phyloP scores from a whole-genome alignment of 2,113 vertebrate species.

The Delphinus delphis region DNA sequence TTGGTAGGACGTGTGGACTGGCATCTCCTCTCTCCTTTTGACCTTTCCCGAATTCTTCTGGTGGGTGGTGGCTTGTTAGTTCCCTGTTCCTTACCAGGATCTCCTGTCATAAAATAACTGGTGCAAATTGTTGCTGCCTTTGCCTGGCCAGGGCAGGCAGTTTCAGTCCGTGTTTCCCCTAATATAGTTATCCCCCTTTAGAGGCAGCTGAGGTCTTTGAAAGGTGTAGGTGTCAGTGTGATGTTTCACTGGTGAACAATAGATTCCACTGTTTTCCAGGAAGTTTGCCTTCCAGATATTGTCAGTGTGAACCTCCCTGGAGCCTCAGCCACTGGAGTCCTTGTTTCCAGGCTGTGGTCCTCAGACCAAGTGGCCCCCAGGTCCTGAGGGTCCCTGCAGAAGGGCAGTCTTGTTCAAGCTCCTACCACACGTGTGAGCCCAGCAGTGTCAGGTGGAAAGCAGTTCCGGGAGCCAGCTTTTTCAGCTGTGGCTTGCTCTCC shows the following conservation, averaged over 20 bases:
- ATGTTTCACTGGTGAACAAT: neutral
- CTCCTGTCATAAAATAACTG: no score
- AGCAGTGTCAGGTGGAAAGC: neutral
- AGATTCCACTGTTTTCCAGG: conserved; percentile 56
- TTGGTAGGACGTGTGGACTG: no score
- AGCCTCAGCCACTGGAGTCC: conserved; percentile 41
- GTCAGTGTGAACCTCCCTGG: conserved; percentile 58
- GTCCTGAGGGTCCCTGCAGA: conserved; percentile 63
- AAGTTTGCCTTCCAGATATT: conserved; percentile 8
- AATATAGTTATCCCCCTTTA: neutral
- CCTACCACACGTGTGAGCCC: conserved; percentile 57
- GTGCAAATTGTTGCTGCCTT: no score
- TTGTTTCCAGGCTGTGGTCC: conserved; percentile 54
- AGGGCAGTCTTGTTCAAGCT: conserved; percentile 18
- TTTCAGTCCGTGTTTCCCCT: no score
- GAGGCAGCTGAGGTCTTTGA: neutral
- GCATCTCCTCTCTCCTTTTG: no score
- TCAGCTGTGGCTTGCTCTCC: neutral
- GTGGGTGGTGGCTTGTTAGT: no score
- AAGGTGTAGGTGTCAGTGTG: neutral
- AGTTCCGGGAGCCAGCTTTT: neutral
- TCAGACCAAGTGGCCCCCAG: conserved; percentile 71
- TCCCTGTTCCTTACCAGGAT: no score
- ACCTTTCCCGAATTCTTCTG: no score
- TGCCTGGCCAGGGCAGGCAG: no score